phyloP scores from a whole-genome alignment of 2,113 vertebrate genomes.

The Hylia prasina region DNA sequence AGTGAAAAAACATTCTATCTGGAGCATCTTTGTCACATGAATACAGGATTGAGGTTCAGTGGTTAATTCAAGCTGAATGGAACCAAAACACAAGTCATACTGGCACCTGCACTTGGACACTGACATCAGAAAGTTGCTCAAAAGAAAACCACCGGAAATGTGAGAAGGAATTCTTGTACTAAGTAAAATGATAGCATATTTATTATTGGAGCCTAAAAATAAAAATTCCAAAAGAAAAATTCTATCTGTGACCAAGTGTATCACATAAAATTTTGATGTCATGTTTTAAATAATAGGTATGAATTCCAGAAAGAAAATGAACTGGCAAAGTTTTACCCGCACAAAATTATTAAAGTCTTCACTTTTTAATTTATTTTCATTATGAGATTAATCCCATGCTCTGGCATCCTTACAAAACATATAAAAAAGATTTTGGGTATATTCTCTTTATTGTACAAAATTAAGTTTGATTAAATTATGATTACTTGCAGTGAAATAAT shows the following conservation, averaged over 20 bases:
- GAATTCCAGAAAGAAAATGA: not conserved
- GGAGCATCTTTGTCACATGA: not conserved
- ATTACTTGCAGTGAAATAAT: not conserved
- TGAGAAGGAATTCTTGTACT: not conserved
- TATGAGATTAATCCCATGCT: not conserved
- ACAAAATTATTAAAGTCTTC: not conserved
- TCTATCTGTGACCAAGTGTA: not conserved
- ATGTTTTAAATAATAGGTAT: not conserved
- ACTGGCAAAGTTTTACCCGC: not conserved
- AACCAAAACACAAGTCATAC: not conserved
- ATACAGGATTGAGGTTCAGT: not conserved
- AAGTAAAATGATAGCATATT: not conserved
- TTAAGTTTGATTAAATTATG: not conserved
- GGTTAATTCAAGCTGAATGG: not conserved
- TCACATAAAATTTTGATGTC: not conserved
- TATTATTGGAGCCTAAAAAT: not conserved
- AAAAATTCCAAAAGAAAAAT: not conserved
- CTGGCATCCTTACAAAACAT: not conserved
- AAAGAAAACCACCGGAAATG: not conserved
- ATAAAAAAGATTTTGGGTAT: not conserved
- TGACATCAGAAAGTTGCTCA: not conserved
- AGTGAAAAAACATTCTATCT: not conserved
- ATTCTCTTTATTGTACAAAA: not conserved
- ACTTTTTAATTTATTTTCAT: not conserved
- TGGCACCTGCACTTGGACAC: not conserved